Evolutionary conservation across 2,113 vertebrate genomes (phyloP).

Genomic region (Phocoena sinus): DNA sequence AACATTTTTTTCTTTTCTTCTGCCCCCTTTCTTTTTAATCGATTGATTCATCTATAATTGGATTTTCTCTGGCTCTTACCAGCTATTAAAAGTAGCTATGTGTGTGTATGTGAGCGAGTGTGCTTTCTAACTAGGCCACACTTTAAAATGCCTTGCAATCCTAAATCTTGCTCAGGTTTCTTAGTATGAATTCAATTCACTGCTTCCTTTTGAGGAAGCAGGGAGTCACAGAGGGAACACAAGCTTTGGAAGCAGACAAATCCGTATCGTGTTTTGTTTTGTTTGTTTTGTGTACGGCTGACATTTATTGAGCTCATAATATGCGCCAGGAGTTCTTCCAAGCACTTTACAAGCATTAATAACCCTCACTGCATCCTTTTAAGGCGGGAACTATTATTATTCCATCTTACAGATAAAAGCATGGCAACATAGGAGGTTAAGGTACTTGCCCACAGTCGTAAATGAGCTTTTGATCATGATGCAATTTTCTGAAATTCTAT

Average conservation of each 20-base stretch:
- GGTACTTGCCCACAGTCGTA: too few species aligned
- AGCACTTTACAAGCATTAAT: not conserved
- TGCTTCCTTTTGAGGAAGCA: not conserved
- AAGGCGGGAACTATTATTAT: not conserved
- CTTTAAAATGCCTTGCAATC: not conserved
- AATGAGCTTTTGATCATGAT: not conserved
- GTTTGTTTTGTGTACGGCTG: not conserved
- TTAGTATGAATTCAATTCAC: conserved; percentile 5
- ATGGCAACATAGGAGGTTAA: not conserved
- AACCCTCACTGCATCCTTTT: not conserved
- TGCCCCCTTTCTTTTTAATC: conserved; percentile 54
- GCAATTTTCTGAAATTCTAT: not conserved
- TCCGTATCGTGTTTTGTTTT: not conserved
- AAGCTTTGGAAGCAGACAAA: not conserved
- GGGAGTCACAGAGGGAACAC: not conserved
- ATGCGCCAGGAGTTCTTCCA: not conserved
- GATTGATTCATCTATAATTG: conserved; percentile 73
- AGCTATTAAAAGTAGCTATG: conserved; percentile 64
- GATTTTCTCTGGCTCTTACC: conserved; percentile 70
- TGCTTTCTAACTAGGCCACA: conserved; percentile 8
- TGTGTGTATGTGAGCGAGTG: not conserved
- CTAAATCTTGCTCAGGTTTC: not conserved
- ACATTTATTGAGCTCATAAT: conserved; percentile 12
- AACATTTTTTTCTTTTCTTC: conserved; percentile 60
- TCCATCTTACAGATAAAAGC: not conserved